phyloP scores from a whole-genome alignment of 2,797 vertebrate species.

The Hemibagrus guttatus region DNA sequence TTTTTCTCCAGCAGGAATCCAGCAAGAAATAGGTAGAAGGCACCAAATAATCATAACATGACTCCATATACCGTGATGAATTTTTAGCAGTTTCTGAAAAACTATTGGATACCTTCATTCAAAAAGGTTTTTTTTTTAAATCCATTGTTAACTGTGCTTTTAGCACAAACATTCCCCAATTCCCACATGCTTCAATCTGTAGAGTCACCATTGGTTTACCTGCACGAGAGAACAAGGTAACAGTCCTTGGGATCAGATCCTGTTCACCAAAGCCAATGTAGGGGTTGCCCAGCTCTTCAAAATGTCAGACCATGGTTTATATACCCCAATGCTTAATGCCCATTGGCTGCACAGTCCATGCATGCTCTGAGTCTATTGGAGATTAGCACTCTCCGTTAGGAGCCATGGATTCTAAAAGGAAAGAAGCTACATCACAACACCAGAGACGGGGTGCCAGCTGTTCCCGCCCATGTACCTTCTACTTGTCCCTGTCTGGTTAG shows the following conservation, averaged over 20 bases:
- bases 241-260: slow-evolving; percentile 83
- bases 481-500: slow-evolving; percentile 45
- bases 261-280: slow-evolving; percentile 77
- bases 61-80: background rate
- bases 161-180: slow-evolving; percentile 30
- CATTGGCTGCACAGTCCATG: slow-evolving; percentile 66
- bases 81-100: slow-evolving; percentile 16
- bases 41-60: background rate
- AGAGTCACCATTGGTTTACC: slow-evolving; percentile 68
- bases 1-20: slow-evolving; percentile 1
- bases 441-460: slow-evolving; percentile 73
- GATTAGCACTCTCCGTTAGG: slow-evolving; percentile 44
- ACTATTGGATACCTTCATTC: background rate
- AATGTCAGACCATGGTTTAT: slow-evolving; percentile 68
- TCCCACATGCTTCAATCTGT: slow-evolving; percentile 48
- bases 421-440: slow-evolving; percentile 69
- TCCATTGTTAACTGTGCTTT: background rate
- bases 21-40: background rate
- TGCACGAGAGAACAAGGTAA: slow-evolving; percentile 78
- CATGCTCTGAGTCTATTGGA: slow-evolving; percentile 69
- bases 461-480: slow-evolving; percentile 48
- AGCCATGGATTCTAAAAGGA: slow-evolving; percentile 78
- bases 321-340: slow-evolving; percentile 67
- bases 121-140: background rate
- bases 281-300: slow-evolving; percentile 78